These are phyloP conservation scores for Clarias platycephalus DNA, from an alignment of 2,797 vertebrate species.

Conservation along the genomic window DNA sequence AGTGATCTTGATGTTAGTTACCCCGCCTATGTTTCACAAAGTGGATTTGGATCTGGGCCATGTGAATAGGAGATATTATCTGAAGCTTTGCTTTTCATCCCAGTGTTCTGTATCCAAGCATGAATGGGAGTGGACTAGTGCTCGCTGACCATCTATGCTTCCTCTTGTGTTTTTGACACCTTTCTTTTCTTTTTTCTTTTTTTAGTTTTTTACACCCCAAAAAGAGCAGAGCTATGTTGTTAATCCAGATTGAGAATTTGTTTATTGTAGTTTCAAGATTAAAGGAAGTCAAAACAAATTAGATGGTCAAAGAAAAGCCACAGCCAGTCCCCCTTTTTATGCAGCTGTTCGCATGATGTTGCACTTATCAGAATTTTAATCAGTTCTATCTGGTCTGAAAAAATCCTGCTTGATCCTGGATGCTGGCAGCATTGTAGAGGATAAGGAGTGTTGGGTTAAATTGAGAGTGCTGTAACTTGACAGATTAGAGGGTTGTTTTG, in stretches of 20 bases:
- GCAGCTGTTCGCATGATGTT: constrained; percentile 57
- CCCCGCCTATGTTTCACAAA: constrained; percentile 56
- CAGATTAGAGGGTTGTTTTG: constrained; percentile 64
- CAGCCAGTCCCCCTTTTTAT: constrained; percentile 55
- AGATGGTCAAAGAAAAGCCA: constrained; percentile 59
- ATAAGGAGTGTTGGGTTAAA: constrained; percentile 48
- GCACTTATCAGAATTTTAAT: constrained; percentile 68
- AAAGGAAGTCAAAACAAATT: constrained; percentile 74
- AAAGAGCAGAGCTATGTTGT: constrained; percentile 47
- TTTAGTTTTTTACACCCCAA: not conserved
- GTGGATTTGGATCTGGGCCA: constrained; percentile 57
- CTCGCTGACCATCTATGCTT: constrained; percentile 64
- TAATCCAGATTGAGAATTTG: constrained; percentile 57
- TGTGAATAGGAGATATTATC: constrained; percentile 50
- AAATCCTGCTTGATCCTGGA: constrained; percentile 65
- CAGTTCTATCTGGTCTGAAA: constrained; percentile 70
- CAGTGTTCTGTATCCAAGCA: constrained; percentile 36
- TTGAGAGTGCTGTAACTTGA: constrained; percentile 66
- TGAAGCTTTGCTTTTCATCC: constrained; percentile 56
- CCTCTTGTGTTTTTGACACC: constrained; percentile 22
- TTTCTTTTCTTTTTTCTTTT: constrained; percentile 43
- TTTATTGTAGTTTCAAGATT: constrained; percentile 67
- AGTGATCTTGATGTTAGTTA: constrained; percentile 64
- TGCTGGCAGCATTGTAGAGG: constrained; percentile 38
- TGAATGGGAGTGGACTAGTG: constrained; percentile 47